phyloP scores from a whole-genome alignment of 2,797 vertebrate genomes.

The Rhinella marina region DNA sequence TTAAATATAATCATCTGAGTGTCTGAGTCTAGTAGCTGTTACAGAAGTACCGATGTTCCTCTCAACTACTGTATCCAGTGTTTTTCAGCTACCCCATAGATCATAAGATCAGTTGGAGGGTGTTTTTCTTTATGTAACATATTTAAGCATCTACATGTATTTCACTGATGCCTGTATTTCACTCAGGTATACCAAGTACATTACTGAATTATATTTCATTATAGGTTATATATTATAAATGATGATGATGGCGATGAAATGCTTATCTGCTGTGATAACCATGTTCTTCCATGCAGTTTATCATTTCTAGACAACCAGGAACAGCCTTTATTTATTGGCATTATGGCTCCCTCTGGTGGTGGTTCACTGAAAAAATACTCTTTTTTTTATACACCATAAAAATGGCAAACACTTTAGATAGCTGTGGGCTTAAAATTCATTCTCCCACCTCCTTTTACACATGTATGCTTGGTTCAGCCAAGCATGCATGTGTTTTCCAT shows the following conservation, averaged over 20 bases:
- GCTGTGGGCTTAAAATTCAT: too few relatives aligned
- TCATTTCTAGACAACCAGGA: neutral
- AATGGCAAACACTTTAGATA: too few relatives aligned
- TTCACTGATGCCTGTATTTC: neutral
- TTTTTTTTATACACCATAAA: neutral
- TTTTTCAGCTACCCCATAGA: neutral
- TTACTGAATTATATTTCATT: neutral
- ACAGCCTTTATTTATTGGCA: neutral
- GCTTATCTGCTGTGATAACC: neutral
- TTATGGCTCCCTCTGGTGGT: constrained; percentile 41
- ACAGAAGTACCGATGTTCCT: neutral
- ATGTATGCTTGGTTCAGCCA: too few relatives aligned
- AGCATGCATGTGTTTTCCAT: too few relatives aligned
- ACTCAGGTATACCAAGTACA: neutral
- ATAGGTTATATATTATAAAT: neutral
- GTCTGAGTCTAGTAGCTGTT: neutral
- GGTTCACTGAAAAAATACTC: neutral
- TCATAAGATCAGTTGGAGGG: neutral
- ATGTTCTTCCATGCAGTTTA: neutral
- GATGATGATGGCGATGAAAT: neutral
- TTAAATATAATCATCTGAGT: neutral
- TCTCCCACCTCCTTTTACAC: too few relatives aligned
- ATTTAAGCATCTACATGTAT: neutral
- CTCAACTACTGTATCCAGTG: neutral
- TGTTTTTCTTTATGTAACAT: neutral